Evolutionary conservation across 2,113 vertebrate species (phyloP).

Genomic region (Prionailurus viverrinus): DNA sequence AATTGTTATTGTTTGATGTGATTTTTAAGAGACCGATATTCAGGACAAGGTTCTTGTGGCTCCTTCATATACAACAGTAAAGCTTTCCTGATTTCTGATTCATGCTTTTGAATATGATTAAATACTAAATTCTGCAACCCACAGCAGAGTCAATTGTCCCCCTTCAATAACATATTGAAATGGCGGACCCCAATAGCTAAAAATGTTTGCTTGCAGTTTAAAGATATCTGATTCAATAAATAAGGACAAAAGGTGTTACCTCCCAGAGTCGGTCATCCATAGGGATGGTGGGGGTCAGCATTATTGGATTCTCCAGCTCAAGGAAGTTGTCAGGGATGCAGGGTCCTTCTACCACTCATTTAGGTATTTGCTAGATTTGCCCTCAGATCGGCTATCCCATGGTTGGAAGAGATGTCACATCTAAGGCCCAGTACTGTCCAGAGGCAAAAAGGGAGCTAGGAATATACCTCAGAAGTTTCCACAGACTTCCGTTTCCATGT

Average conservation of each 20-base stretch:
- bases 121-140: not conserved
- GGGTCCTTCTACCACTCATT: not conserved
- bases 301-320: not conserved
- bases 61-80: not conserved
- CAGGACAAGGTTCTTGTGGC: not conserved
- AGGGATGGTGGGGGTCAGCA: not conserved
- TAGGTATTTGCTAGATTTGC: not conserved
- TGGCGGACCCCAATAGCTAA: not conserved
- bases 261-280: not conserved
- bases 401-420: not conserved
- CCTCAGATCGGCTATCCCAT: not conserved
- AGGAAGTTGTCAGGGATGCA: not conserved
- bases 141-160: not conserved
- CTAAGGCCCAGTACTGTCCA: not conserved
- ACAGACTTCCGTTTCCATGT: not conserved
- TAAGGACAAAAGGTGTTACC: not conserved
- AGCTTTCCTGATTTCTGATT: not conserved
- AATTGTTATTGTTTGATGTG: not conserved
- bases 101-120: conserved; percentile 3
- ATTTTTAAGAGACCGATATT: not conserved
- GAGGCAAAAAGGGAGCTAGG: not conserved
- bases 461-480: not conserved
- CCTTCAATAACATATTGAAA: not conserved
- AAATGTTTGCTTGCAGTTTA: not conserved
- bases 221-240: not conserved